phyloP scores from a whole-genome alignment of 2,797 vertebrate species.

The Heterohyrax brucei region DNA sequence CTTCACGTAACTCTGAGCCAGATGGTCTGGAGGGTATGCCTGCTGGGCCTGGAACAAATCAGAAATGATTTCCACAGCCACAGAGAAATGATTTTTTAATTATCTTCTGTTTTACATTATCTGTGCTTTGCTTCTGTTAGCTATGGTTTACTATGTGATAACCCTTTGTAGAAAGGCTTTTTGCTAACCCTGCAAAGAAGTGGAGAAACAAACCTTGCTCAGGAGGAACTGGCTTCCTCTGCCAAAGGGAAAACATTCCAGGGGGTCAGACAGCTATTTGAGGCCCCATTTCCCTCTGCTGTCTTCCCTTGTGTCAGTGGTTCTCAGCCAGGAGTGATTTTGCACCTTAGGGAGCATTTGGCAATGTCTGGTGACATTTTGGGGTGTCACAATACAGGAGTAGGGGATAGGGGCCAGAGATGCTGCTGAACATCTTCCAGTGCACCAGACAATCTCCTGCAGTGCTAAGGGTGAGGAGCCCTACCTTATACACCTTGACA shows the following conservation, averaged over 20 bases:
- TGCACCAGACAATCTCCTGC: not conserved
- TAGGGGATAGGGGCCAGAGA: not conserved
- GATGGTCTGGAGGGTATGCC: not conserved
- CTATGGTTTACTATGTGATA: constrained; percentile 3
- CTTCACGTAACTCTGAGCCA: constrained; percentile 19
- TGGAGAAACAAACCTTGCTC: not conserved
- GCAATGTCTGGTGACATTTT: not conserved
- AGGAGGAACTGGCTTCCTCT: not conserved
- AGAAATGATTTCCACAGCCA: constrained; percentile 51
- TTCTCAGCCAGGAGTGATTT: not conserved
- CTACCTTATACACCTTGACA: not conserved
- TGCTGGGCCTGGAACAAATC: constrained; percentile 44
- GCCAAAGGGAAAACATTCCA: not conserved
- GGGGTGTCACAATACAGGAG: not conserved
- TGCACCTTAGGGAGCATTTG: not conserved
- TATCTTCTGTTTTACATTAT: constrained; percentile 62
- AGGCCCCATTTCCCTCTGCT: not conserved
- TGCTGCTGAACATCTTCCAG: not conserved
- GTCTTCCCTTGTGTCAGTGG: not conserved
- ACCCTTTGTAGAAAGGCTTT: not conserved
- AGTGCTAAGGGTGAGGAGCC: not conserved
- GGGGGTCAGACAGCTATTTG: not conserved
- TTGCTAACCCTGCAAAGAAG: not conserved
- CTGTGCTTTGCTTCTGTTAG: constrained; percentile 71
- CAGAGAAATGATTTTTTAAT: constrained; percentile 44